Conservation (phyloP, 2,113 vertebrate species). For the Pao palembangensis region DNA sequence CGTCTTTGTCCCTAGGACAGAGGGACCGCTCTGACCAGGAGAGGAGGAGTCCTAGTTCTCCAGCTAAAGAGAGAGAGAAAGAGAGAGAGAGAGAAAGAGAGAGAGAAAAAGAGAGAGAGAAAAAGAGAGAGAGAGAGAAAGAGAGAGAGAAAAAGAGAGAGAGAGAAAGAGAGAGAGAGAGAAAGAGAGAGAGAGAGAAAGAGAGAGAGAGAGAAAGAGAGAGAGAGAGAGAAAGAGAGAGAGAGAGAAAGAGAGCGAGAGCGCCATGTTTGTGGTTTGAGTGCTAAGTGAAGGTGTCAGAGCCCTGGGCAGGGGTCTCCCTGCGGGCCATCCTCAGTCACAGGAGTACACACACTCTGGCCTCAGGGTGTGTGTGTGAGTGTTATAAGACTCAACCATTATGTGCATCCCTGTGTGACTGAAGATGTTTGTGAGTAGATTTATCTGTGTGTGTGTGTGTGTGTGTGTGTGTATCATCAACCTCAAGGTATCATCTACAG, state of each 20-base stretch:
- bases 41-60: too few relatives aligned
- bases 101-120: neutral
- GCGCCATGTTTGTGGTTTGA: constrained; percentile 42
- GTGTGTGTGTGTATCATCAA: neutral
- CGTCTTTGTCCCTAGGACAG: too few relatives aligned
- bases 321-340: constrained; percentile 61
- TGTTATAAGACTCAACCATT: neutral
- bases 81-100: constrained; percentile 18
- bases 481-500: too few relatives aligned
- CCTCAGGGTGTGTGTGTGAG: constrained; percentile 47
- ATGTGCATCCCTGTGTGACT: constrained; percentile 28
- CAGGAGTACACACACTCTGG: constrained; percentile 56
- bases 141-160: constrained; percentile 18
- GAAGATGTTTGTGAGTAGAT: constrained; percentile 27
- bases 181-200: too few relatives aligned
- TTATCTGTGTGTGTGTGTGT: constrained; percentile 25
- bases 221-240: too few relatives aligned
- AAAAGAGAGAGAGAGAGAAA: constrained; percentile 1
- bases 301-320: constrained; percentile 56
- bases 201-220: too few relatives aligned
- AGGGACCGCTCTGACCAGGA: too few relatives aligned
- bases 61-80: constrained; percentile 1
- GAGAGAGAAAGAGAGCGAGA: too few relatives aligned
- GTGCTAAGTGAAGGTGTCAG: constrained; percentile 70
- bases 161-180: too few relatives aligned